Base-by-base conservation (phyloP, 23 tunicate genomes). In the Styela clava region DNA sequence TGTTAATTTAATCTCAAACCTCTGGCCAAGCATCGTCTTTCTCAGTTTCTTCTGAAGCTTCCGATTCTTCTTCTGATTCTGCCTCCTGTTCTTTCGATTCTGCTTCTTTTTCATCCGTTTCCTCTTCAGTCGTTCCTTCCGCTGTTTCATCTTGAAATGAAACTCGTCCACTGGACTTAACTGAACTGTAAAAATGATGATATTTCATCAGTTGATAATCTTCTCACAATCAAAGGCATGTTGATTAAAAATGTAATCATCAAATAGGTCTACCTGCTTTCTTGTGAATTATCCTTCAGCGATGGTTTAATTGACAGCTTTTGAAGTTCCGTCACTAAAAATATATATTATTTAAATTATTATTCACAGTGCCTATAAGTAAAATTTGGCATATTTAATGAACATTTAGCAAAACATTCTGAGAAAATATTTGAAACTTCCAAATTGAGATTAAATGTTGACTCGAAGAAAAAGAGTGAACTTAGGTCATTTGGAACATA, bases 21-120 rank as follows among this genome's bases (percentile, higher is more conserved):
- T 34, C 84, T n/a, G 94, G 94, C 94, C 94, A 88, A 20, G 68
- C 87, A 24, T 76, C 71, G 7, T 63, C 87, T 23, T 68, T 44
- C 12, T 44, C 56, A 44, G 56, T 74, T 33, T 72, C 69, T 22
- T 85, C 84, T 19, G 70, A 44, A 12, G 56, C 56, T 44, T 44
- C 56, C 12, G 56, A 44, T 44, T 44, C 56, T 44, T 44, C 56
- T 44, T 44, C 56, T 5, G 56, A 44, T 44, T 44, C 82, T 31
- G 83, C 82, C 22, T 83, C 92, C 28, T 73, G 76, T 32, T 61
- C 79, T 32, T 74, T 87, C 36, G 69, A 83, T 64, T 82, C 83
- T 23, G 86, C 33, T 44, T 63, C 84, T 16, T 79, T 65, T 9
- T 37, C 51, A 16, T 83, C 79, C 25, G 69, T 70, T 2, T 81